Evolutionary conservation across 2,888 invertebrate genomes (phyloP), one percentile per base, ranked within the genome.

Genomic region (Papilio elwesi): DNA sequence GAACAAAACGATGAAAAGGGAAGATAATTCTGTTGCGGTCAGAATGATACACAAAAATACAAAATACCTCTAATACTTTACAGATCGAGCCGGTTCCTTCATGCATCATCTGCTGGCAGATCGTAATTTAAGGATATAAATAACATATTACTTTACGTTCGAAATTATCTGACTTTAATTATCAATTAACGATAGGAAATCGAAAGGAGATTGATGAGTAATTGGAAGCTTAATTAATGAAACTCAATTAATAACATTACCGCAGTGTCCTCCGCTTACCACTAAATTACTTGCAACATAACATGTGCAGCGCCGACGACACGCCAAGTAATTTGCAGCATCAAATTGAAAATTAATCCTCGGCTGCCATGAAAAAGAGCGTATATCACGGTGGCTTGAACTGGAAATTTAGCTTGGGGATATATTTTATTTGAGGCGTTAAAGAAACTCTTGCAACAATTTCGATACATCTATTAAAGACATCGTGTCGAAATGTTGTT

Each of bases 201-300:
- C 48, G 51, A 66, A 66, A 66, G 64, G 53, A 67, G 53, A 71
- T 63, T 70, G 47, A 53, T 55, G 67, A 53, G 26, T 72, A 53
- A 67, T 67, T 68, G 62, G 16, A 67, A 49, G 9, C 48, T 49
- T 68, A 68, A 68, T 68, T 68, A 68, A 65, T 65, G 51, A 51
- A 59, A 65, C 51, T 65, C 65, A 51, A 65, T 65, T 65, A 65
- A 65, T 65, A 49, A 65, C 48, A 49, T 65, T 65, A 65, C 65
- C 65, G 65, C 49, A 49, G 36, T 65, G 48, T 49, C 65, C 49
- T 59, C 43, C 59, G 59, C 15, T 59, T 43, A 59, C 59, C 59
- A 59, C 59, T 59, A 59, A 43, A 59, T 59, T 59, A 59, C 59
- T 59, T 59, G 59, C 43, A 59, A 43, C 59, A 43, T 59, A n/a